Conservation (phyloP, 2,113 vertebrate genomes). For the Festucalex cinctus region DNA sequence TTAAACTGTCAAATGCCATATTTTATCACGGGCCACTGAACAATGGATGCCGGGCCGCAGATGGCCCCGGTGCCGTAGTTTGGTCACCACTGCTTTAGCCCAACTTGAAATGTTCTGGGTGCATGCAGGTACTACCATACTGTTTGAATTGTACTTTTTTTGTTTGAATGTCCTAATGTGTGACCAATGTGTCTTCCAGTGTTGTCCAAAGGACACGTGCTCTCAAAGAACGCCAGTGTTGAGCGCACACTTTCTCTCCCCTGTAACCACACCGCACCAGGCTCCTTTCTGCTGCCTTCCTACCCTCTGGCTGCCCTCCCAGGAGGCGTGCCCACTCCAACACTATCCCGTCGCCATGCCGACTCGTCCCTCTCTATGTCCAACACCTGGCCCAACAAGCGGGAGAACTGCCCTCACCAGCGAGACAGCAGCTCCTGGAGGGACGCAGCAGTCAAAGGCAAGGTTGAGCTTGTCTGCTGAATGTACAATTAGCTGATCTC, state of each 20-base stretch:
- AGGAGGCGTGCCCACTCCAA: constrained; percentile 70
- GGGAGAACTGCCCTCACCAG: constrained; percentile 56
- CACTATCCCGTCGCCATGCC: constrained; percentile 61
- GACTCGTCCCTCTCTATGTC: constrained; percentile 77
- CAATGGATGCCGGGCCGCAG: too few species aligned
- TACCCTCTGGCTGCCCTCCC: constrained; percentile 76
- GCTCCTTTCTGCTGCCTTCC: constrained; percentile 79
- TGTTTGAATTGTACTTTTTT: not conserved
- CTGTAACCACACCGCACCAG: constrained; percentile 61
- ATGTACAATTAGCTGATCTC: not conserved
- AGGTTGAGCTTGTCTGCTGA: constrained; percentile 16
- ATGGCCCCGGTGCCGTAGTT: too few species aligned
- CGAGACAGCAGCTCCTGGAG: constrained; percentile 65
- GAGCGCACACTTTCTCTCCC: constrained; percentile 70
- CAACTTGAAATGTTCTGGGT: too few species aligned
- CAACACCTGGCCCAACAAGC: constrained; percentile 87
- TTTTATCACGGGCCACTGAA: too few species aligned
- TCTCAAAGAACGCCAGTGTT: constrained; percentile 68
- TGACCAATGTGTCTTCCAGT: constrained; percentile 45
- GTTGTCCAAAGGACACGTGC: constrained; percentile 66
- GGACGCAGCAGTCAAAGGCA: constrained; percentile 62
- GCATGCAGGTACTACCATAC: not conserved
- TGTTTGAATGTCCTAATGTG: not conserved
- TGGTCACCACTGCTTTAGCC: too few species aligned
- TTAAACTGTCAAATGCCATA: too few species aligned